Percentiles rank a stretch among this genome's conserved stretches.
Conservation (phyloP, 2,113 vertebrate genomes). For the Sebastes fasciatus region DNA sequence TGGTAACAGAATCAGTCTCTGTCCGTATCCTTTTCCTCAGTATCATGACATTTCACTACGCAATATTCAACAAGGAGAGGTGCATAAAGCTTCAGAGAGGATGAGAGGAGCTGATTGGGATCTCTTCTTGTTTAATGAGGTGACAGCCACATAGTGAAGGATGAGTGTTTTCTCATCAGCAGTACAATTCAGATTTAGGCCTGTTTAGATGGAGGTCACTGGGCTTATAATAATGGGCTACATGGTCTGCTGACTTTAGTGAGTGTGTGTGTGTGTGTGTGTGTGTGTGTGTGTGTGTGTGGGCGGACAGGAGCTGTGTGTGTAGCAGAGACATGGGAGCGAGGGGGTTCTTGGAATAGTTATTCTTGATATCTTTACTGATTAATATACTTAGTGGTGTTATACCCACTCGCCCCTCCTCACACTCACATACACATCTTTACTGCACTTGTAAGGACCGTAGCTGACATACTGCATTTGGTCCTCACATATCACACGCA, state of each 20-base stretch:
- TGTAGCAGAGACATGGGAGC: neutral
- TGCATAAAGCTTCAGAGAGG: conserved; percentile 10
- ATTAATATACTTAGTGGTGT: conserved; percentile 3
- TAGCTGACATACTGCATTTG: neutral
- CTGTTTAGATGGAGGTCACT: conserved; percentile 69
- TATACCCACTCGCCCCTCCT: neutral
- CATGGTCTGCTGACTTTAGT: conserved; percentile 54
- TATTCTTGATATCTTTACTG: neutral
- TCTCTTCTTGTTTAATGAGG: conserved; percentile 63
- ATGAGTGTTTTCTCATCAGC: conserved; percentile 70
- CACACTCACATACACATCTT: neutral
- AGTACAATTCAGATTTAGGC: conserved; percentile 57
- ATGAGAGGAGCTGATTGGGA: conserved; percentile 48
- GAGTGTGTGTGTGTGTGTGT: neutral
- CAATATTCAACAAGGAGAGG: conserved; percentile 23
- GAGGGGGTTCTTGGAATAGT: neutral
- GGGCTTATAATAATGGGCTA: conserved; percentile 57
- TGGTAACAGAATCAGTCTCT: neutral
- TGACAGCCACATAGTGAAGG: conserved; percentile 56
- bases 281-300: conserved; percentile 9
- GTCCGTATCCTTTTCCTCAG: neutral
- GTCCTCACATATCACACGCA: neutral
- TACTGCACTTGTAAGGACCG: neutral
- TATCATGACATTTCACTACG: conserved; percentile 35
- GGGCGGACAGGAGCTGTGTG: neutral